Conservation (phyloP, 2,113 vertebrate species). For the Aspiorhynchus laticeps region DNA sequence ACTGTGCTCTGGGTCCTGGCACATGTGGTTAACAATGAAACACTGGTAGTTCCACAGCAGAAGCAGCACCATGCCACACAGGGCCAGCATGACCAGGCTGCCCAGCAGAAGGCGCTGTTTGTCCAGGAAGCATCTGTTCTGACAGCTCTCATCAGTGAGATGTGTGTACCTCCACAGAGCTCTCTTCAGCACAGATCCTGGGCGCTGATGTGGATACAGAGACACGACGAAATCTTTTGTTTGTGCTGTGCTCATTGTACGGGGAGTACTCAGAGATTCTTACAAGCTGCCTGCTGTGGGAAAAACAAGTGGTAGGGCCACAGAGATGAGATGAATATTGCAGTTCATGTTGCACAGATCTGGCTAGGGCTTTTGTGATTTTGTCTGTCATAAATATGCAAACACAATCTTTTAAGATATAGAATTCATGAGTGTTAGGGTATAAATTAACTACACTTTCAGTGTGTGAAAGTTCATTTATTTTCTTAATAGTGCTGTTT, state of each 20-base stretch:
- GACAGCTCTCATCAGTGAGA: slow-evolving; percentile 25
- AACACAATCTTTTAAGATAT: background rate
- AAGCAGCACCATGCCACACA: slow-evolving; percentile 61
- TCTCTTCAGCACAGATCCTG: slow-evolving; percentile 47
- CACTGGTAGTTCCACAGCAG: slow-evolving; percentile 71
- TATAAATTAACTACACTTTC: background rate
- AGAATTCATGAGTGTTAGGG: background rate
- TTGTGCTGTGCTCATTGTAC: slow-evolving; percentile 15
- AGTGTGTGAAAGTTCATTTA: background rate
- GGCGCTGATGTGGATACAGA: slow-evolving; percentile 3
- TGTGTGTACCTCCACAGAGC: slow-evolving; percentile 13
- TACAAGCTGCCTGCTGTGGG: slow-evolving; percentile 13
- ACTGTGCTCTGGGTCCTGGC: slow-evolving; percentile 47
- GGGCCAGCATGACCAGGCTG: slow-evolving; percentile 52
- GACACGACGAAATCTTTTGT: slow-evolving; percentile 1
- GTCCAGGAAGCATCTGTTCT: slow-evolving; percentile 1
- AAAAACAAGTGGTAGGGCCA: background rate
- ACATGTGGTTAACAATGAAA: slow-evolving; percentile 61
- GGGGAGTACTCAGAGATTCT: background rate
- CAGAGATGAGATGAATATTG: background rate
- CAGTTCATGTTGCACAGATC: background rate
- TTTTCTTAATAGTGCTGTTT: background rate
- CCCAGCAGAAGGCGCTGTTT: slow-evolving; percentile 59
- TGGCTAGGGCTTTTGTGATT: background rate
- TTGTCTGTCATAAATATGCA: background rate